phyloP scores from a whole-genome alignment of 1,140 invertebrate genomes.

The Samia ricini region DNA sequence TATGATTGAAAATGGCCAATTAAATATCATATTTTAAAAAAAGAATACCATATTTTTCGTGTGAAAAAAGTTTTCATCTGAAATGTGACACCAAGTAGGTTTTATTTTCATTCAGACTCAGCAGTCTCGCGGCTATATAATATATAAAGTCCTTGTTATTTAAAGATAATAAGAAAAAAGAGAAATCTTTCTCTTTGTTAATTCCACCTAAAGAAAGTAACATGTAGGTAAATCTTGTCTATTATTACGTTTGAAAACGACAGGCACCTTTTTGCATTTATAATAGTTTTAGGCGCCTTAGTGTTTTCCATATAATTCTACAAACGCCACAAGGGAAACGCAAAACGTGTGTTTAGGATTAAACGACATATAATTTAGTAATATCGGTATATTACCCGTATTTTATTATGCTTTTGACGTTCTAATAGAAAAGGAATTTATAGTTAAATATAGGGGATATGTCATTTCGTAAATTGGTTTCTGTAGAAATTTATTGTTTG shows the following conservation, averaged over 20 bases:
- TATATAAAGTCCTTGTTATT: no score
- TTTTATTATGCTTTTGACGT: not conserved
- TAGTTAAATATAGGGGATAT: not conserved
- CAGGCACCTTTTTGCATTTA: conserved; percentile 1
- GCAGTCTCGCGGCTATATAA: no score
- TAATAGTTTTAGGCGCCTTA: not conserved
- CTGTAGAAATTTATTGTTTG: not conserved
- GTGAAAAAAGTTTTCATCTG: no score
- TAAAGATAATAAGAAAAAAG: not conserved
- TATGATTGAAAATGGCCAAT: no score
- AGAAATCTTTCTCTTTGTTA: not conserved
- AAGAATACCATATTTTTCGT: no score
- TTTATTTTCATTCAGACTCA: no score
- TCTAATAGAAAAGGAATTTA: not conserved
- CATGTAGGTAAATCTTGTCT: not conserved
- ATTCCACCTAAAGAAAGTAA: not conserved
- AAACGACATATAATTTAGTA: conserved; percentile 3
- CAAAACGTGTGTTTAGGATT: not conserved
- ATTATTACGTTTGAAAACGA: not conserved
- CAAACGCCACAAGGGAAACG: not conserved
- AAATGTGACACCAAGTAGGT: no score
- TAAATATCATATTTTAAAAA: no score
- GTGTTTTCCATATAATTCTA: not conserved
- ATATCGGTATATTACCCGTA: not conserved
- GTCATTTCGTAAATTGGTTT: not conserved